Conservation (phyloP, 2,113 vertebrate species). For the Synodontis membranacea region DNA sequence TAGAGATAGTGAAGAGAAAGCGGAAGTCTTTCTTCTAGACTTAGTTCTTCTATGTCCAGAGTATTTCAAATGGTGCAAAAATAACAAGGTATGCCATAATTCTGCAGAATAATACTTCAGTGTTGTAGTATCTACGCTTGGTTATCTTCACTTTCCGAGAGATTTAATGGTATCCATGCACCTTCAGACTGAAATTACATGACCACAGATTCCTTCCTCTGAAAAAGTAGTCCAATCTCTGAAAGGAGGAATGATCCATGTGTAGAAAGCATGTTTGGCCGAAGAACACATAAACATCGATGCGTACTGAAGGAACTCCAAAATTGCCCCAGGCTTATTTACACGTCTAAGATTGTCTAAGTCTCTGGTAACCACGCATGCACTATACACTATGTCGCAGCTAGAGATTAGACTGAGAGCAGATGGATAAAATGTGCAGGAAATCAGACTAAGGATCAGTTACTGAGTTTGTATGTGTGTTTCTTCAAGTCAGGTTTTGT, state of each 20-base stretch:
- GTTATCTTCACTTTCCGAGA: no score
- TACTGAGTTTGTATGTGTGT: not conserved
- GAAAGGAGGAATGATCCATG: not conserved
- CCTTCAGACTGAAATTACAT: not conserved
- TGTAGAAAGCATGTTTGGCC: not conserved
- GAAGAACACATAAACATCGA: not conserved
- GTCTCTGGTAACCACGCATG: not conserved
- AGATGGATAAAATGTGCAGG: not conserved
- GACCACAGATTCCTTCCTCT: no score
- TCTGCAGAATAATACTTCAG: not conserved
- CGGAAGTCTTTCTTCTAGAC: no score
- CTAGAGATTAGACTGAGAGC: not conserved
- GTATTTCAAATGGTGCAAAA: not conserved
- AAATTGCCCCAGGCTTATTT: not conserved
- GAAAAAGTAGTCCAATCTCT: not conserved
- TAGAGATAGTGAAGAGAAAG: not conserved
- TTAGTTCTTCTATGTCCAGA: no score
- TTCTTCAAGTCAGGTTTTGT: constrained; percentile 66
- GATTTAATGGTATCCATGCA: not conserved
- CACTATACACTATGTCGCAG: not conserved
- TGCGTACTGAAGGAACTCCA: not conserved
- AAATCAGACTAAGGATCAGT: not conserved
- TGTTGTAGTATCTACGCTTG: no score
- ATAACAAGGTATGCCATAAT: not conserved
- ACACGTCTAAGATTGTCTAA: not conserved